Evolutionary conservation across 1,140 invertebrate species (phyloP).

Genomic region (Drosophila murphyi): DNA sequence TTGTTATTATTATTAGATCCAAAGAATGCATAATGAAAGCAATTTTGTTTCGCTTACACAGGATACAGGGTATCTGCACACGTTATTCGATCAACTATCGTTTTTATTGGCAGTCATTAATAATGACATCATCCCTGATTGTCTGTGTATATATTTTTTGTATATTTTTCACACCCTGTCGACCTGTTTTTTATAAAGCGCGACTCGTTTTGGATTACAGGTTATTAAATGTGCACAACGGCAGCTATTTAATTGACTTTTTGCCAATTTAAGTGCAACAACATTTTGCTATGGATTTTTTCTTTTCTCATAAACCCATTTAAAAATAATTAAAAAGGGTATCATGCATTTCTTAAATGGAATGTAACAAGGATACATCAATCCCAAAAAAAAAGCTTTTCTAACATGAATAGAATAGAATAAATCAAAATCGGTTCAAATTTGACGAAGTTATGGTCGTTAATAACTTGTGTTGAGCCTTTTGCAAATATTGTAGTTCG

Average conservation of each 20-base stretch:
- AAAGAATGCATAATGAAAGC: background rate
- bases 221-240: conserved; percentile 65
- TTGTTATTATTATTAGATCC: too few relatives aligned
- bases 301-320: background rate
- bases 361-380: too few relatives aligned
- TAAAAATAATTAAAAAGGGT: background rate
- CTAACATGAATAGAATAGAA: too few relatives aligned
- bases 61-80: conserved; percentile 16
- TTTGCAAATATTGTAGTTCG: too few relatives aligned
- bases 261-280: conserved; percentile 53
- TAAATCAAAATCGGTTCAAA: too few relatives aligned
- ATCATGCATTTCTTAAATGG: too few relatives aligned
- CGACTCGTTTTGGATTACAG: conserved; percentile 56
- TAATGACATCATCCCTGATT: conserved; percentile 29
- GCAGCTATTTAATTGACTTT: conserved; percentile 68
- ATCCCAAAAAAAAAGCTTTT: too few relatives aligned
- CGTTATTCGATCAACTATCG: conserved; percentile 21
- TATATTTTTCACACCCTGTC: background rate
- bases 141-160: background rate
- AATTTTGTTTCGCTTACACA: background rate
- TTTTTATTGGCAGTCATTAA: conserved; percentile 32
- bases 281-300: conserved; percentile 16
- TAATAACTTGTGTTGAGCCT: too few relatives aligned
- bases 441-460: too few relatives aligned
- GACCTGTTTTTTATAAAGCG: conserved; percentile 15